phyloP scores from a whole-genome alignment of 2,888 invertebrate genomes.

The Antitype chi region DNA sequence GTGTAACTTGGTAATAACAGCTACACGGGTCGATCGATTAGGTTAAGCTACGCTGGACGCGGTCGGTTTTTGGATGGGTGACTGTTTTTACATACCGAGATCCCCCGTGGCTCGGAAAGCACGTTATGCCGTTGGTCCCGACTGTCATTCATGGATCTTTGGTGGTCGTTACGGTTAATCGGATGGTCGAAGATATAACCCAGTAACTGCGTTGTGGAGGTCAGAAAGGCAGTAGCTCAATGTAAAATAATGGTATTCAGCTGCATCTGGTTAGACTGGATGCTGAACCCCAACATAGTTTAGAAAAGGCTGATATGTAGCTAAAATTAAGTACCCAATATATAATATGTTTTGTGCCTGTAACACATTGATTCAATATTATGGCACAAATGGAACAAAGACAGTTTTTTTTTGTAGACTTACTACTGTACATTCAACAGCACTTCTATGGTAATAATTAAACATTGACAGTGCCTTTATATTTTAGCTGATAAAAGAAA shows the following conservation, averaged over 20 bases:
- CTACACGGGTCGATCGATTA: neutral
- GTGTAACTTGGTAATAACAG: neutral
- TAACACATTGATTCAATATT: neutral
- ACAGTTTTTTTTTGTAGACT: neutral
- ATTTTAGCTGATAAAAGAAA: neutral
- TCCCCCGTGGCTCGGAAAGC: neutral
- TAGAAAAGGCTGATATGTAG: neutral
- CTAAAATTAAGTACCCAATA: neutral
- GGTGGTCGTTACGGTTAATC: neutral
- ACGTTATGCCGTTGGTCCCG: neutral
- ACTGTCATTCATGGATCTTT: neutral
- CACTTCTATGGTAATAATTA: too few relatives aligned
- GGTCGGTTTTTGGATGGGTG: neutral
- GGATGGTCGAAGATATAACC: neutral
- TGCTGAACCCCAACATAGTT: neutral
- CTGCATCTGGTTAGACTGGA: neutral
- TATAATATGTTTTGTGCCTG: neutral
- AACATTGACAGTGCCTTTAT: neutral
- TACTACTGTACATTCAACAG: constrained; percentile 7
- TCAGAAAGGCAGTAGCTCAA: too few relatives aligned
- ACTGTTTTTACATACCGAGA: neutral
- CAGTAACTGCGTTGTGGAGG: neutral
- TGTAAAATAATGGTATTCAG: too few relatives aligned
- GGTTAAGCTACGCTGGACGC: neutral
- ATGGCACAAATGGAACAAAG: neutral